These are phyloP conservation scores for Melanotaenia maccullochi DNA, from an alignment of 2,797 vertebrate species.

Conservation along the genomic window DNA sequence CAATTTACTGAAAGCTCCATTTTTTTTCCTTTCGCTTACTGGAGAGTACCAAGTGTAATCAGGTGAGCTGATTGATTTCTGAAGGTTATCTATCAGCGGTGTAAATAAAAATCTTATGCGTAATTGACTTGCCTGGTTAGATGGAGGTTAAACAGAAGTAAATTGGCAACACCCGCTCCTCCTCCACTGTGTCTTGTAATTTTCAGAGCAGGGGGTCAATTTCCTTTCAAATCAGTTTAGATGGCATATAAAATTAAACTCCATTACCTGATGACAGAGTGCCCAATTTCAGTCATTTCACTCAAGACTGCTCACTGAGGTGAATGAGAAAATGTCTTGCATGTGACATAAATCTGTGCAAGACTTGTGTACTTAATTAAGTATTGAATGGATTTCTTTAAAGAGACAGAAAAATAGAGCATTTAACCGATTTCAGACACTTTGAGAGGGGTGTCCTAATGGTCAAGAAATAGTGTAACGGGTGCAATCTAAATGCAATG, in stretches of 20 bases:
- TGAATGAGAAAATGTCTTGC: slow-evolving; percentile 36
- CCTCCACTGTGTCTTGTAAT: slow-evolving; percentile 36
- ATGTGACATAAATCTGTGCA: slow-evolving; percentile 9
- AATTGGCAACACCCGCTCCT: slow-evolving; percentile 54
- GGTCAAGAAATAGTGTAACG: neutral
- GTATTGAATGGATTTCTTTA: slow-evolving; percentile 6
- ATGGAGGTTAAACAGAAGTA: slow-evolving; percentile 62
- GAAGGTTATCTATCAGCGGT: slow-evolving; percentile 63
- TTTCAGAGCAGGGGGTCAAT: slow-evolving; percentile 47
- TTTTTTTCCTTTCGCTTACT: slow-evolving; percentile 17
- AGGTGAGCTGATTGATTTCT: slow-evolving; percentile 57
- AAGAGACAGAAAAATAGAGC: neutral
- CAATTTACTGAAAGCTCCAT: slow-evolving; percentile 27
- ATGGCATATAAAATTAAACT: slow-evolving; percentile 48
- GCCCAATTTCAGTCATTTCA: slow-evolving; percentile 39
- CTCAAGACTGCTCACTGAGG: slow-evolving; percentile 28
- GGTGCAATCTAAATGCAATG: neutral
- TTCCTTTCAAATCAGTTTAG: slow-evolving; percentile 51
- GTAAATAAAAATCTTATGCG: slow-evolving; percentile 57
- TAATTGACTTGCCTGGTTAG: slow-evolving; percentile 47
- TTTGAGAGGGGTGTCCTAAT: neutral
- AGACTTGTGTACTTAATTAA: slow-evolving; percentile 6
- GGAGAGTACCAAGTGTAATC: slow-evolving; percentile 49
- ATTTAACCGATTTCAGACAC: neutral
- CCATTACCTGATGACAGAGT: slow-evolving; percentile 45